Evolutionary conservation across 2,888 invertebrate species (phyloP), one percentile per base, ranked within the genome.

Genomic region (Philereme transversata): DNA sequence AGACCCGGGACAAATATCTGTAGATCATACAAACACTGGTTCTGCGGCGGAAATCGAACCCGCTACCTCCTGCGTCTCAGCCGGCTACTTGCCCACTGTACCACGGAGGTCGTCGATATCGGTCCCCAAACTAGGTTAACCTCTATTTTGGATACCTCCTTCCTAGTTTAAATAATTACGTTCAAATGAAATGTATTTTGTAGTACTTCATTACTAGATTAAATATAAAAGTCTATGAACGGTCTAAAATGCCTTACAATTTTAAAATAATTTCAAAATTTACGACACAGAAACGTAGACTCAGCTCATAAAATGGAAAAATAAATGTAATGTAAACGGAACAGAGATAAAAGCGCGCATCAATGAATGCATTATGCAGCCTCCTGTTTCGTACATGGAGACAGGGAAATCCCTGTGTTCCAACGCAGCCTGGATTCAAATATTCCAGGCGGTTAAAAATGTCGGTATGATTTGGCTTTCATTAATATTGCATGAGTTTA

Each of bases 311-410:
- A 67, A 64, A 66, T 67, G 67, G 62, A 70, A 67, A 59, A 65
- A 69, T 70, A 70, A 67, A 67, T 62, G 69, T 63, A 68, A 70
- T 71, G 65, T 68, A 73, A 71, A 65, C 67, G 65, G 60, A 65
- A 63, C 63, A 55, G 57, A 61, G 60, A 65, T 63, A 62, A 68
- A 68, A 64, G 62, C 64, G 51, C 46, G 67, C 68, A 72, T 66
- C 67, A 67, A 59, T 67, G 62, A 64, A 71, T 72, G 71, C 73
- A 74, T 73, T 69, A 74, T 72, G 72, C 75, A 73, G 65, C 58
- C 69, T 64, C 65, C 65, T 67, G 66, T 71, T 73, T 65, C 55
- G 62, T 68, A 60, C 57, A 57, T 55, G 57, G 62, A 59, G 54
- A 65, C 59, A 60, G 50, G 65, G 60, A 68, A 68, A 72, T 72